Percentiles rank a stretch among this genome's conserved stretches.
Conservation (phyloP, 2,113 vertebrate species). For the Oryctolagus cuniculus region DNA sequence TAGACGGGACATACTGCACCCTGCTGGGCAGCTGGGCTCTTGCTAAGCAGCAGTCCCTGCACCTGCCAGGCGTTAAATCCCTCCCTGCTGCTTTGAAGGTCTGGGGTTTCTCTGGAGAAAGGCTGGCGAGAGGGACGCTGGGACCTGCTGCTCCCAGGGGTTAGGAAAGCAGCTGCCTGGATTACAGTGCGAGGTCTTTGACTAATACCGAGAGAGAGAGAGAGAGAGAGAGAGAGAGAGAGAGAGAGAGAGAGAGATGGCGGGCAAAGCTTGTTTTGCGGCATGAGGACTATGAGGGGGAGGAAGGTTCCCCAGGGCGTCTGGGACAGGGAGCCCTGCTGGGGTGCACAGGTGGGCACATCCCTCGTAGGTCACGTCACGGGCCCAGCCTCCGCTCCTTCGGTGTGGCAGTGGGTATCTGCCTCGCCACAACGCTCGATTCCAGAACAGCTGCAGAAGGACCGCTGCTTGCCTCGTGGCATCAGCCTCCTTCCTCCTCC, state of each 20-base stretch:
- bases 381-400: neutral
- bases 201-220: neutral
- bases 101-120: neutral
- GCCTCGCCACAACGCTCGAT: neutral
- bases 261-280: neutral
- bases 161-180: neutral
- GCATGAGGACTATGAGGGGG: neutral
- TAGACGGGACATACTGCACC: accelerated
- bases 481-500: neutral
- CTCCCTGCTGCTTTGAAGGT: neutral
- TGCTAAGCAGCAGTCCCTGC: accelerated
- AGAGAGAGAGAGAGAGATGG: neutral
- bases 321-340: neutral
- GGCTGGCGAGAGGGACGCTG: accelerated
- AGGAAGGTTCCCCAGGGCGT: accelerated
- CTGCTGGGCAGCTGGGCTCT: neutral
- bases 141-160: neutral
- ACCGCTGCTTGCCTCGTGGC: neutral
- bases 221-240: neutral
- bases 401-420: accelerated
- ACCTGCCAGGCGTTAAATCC: accelerated
- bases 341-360: neutral
- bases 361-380: neutral
- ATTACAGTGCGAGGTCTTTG: neutral
- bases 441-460: neutral